Percentiles rank a stretch among this genome's conserved stretches.
These are phyloP conservation scores for Caenorhabditis inopinata DNA, from an alignment of 1,140 invertebrate genomes.

Conservation along the genomic window DNA sequence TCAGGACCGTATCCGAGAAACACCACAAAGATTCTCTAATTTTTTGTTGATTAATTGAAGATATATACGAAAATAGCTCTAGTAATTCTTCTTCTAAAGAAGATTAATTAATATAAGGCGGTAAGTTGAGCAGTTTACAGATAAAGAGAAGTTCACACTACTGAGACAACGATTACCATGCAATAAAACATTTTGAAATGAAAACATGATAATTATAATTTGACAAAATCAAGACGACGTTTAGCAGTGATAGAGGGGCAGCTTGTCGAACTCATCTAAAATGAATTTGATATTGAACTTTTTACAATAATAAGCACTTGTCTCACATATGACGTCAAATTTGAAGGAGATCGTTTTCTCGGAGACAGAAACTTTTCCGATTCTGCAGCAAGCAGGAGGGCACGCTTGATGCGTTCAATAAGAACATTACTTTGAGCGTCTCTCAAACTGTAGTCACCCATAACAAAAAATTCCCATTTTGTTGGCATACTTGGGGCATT, in stretches of 20 bases:
- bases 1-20: no score
- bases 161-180: no score
- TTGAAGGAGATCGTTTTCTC: not conserved
- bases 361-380: not conserved
- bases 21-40: no score
- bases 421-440: not conserved
- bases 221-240: not conserved
- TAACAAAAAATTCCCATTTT: constrained; percentile 8
- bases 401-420: not conserved
- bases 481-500: not conserved
- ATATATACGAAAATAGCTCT: no score
- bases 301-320: no score
- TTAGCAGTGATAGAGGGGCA: not conserved
- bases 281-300: no score
- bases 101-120: no score
- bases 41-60: no score
- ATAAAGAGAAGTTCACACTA: no score
- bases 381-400: not conserved
- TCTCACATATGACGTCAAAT: no score
- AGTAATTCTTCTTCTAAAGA: no score
- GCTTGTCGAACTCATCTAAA: not conserved
- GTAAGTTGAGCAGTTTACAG: no score
- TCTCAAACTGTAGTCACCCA: not conserved
- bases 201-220: not conserved
- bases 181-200: not conserved